Evolutionary conservation across 2,797 vertebrate species (phyloP).

Genomic region (Pangasius macronema): DNA sequence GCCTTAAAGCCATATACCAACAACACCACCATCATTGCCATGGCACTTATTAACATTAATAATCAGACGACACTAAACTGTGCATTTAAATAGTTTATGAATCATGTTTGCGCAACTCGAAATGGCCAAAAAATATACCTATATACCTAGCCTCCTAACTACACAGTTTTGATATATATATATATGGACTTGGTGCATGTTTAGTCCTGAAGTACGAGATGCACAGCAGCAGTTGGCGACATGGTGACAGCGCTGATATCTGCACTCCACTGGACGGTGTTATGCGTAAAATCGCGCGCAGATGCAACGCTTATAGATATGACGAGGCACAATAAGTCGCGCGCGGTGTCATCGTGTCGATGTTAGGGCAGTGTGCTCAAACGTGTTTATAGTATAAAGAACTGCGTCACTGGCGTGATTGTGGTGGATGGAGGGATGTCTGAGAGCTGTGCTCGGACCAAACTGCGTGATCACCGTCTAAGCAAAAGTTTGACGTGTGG

Average conservation of each 20-base stretch:
- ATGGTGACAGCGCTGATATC: not conserved
- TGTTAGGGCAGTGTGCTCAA: not conserved
- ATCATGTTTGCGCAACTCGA: not conserved
- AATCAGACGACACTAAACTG: too few species aligned
- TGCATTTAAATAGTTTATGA: not conserved
- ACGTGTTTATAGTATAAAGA: conserved; percentile 19
- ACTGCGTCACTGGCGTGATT: conserved; percentile 50
- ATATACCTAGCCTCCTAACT: not conserved
- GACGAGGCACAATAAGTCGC: not conserved
- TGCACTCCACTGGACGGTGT: too few species aligned
- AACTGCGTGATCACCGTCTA: not conserved
- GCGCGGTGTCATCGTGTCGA: not conserved
- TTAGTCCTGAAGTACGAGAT: not conserved
- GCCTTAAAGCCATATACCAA: not conserved
- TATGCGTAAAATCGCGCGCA: not conserved
- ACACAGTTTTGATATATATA: too few species aligned
- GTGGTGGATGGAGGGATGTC: not conserved
- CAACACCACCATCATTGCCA: not conserved
- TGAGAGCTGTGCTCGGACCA: not conserved
- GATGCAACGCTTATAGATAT: not conserved
- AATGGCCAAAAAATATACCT: not conserved
- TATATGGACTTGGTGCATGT: too few species aligned
- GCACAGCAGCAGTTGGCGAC: not conserved
- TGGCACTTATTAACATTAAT: not conserved
- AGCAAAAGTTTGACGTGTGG: not conserved